Percentiles rank a stretch among this genome's conserved stretches.
phyloP scores from a whole-genome alignment of 2,888 invertebrate species.

The Tortrix viridana region DNA sequence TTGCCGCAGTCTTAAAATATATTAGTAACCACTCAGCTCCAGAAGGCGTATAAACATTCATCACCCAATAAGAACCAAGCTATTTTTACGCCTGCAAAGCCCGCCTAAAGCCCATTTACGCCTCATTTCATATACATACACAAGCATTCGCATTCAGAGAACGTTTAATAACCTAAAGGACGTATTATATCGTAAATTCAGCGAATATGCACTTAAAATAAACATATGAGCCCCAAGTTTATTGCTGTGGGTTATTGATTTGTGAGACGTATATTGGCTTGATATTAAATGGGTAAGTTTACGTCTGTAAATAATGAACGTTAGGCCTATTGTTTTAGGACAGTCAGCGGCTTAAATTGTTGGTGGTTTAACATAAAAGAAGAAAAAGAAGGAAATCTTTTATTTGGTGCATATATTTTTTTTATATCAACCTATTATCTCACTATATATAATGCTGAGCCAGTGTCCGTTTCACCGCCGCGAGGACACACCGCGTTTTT shows the following conservation, averaged over 20 bases:
- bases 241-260: conserved; percentile 35
- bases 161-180: conserved; percentile 49
- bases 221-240: conserved; percentile 36
- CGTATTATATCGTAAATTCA: conserved; percentile 47
- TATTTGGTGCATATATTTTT: too few species aligned
- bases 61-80: conserved; percentile 11
- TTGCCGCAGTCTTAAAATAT: too few species aligned
- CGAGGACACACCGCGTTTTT: too few species aligned
- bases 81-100: conserved; percentile 36
- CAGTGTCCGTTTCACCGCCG: too few species aligned
- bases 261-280: conserved; percentile 18
- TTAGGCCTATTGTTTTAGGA: too few species aligned
- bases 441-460: too few species aligned
- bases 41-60: conserved; percentile 7
- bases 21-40: conserved; percentile 8
- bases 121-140: conserved; percentile 45
- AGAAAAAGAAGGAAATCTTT: too few species aligned
- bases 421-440: too few species aligned
- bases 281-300: conserved; percentile 6
- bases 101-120: conserved; percentile 22
- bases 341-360: too few species aligned
- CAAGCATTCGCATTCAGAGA: conserved; percentile 48
- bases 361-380: too few species aligned
- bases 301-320: too few species aligned
- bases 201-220: conserved; percentile 49